Evolutionary conservation across 2,797 vertebrate species (phyloP), one percentile per base, ranked within the genome.

Genomic region (Thaleichthys pacificus): DNA sequence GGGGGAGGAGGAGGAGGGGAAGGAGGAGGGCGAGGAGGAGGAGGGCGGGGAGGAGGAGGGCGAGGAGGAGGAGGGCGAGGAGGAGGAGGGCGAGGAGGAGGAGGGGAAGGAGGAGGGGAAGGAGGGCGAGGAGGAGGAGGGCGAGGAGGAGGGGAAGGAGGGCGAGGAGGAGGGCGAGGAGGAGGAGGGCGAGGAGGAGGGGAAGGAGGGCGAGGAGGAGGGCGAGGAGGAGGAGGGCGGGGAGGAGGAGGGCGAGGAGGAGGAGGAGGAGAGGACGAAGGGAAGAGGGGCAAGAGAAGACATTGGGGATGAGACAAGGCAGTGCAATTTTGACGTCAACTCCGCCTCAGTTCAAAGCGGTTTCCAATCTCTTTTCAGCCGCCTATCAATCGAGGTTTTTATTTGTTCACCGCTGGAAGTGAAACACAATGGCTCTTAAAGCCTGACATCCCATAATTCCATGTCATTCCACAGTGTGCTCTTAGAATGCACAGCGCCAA

Each of bases 401-500:
- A 78, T 74, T 71, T 67, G 79, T 63, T 80, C 69, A 73, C 32
- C 70, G 79, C 70, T 71, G 60, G 24, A 14, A 4, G 8, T 58
- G 35, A 74, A 83, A 77, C 67, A 84, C 49, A 81, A 81, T 77
- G 79, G 72, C 78, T 69, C 67, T 58, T 71, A 77, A 80, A 76
- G 74, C 56, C 72, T 82, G 75, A 70, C 38, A 69, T 35, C 26
- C 47, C 66, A 72, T 79, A 68, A 79, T 69, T 84, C 17, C 32
- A 35, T 9, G 4, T 82, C 64, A 77, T 66, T 78, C 66, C 19
- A 85, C 83, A 87, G 77, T 81, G 73, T 75, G 77, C 85, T 69
- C 81, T 81, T 71, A 76, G 49, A 81, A 30, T 66, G 70, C 30
- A 35, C 64, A 38, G 24, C 24, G 73, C 65, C 26, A 51, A 14